Percentiles rank a stretch among this genome's conserved stretches.
Conservation (phyloP, 2,797 vertebrate genomes). For the Gymnothorax reevesii region DNA sequence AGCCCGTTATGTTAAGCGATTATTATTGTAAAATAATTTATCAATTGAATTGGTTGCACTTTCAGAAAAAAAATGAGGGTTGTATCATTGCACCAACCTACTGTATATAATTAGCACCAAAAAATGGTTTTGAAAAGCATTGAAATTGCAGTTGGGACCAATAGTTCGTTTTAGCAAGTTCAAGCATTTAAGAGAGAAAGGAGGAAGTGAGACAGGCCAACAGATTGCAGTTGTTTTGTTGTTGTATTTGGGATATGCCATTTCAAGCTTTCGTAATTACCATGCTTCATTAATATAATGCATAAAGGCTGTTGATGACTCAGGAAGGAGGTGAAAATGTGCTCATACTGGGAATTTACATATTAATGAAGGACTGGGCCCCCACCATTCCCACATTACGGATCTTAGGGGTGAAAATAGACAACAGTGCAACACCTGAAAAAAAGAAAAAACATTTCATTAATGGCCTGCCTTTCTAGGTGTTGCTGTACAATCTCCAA, state of each 20-base stretch:
- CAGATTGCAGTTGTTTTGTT: conserved; percentile 31
- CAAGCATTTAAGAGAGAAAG: not conserved
- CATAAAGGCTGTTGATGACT: conserved; percentile 72
- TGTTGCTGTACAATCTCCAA: conserved; percentile 26
- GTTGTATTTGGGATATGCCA: conserved; percentile 51
- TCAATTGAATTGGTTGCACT: too few species aligned
- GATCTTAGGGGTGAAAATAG: conserved; percentile 16
- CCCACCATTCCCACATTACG: not conserved
- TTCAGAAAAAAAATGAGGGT: too few species aligned
- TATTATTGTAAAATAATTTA: too few species aligned
- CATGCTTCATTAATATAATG: conserved; percentile 73
- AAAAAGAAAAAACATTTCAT: conserved; percentile 21
- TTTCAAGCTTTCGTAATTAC: conserved; percentile 69
- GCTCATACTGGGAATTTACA: conserved; percentile 70
- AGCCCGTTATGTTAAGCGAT: too few species aligned
- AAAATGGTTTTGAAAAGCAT: too few species aligned
- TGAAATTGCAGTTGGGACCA: not conserved
- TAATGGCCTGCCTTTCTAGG: conserved; percentile 28
- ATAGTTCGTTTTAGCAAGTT: conserved; percentile 18
- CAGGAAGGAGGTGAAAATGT: conserved; percentile 70
- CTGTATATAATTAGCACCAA: too few species aligned
- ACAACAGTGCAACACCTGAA: conserved; percentile 26
- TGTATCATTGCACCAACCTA: too few species aligned
- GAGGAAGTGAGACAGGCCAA: not conserved
- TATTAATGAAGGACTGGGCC: conserved; percentile 70